These are phyloP conservation scores for Aphidoletes aphidimyza DNA, from an alignment of 2,888 invertebrate genomes.

Conservation along the genomic window DNA sequence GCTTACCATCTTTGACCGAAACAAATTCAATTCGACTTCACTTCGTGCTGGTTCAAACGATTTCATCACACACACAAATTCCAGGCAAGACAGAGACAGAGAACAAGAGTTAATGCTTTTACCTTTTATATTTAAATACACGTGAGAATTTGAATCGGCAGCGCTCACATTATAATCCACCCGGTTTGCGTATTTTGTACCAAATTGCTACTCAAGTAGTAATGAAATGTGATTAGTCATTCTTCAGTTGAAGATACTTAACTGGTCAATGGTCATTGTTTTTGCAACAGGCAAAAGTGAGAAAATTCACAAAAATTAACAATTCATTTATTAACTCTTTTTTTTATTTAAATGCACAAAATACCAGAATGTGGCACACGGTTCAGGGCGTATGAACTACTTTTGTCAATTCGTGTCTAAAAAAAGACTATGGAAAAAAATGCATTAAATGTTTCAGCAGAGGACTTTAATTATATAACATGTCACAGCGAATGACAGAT, in stretches of 20 bases:
- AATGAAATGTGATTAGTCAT: conserved; percentile 42
- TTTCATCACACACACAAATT: conserved; percentile 37
- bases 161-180: not conserved
- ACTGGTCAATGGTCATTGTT: not conserved
- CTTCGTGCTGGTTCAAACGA: conserved; percentile 16
- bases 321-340: too few relatives aligned
- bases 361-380: too few relatives aligned
- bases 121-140: conserved; percentile 24
- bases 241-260: not conserved
- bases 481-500: too few relatives aligned
- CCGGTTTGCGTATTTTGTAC: not conserved
- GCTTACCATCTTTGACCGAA: conserved; percentile 12
- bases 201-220: conserved; percentile 39
- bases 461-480: too few relatives aligned
- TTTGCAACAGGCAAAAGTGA: not conserved
- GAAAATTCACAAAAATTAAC: conserved; percentile 2
- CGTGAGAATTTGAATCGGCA: not conserved
- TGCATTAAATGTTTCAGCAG: too few relatives aligned
- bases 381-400: not conserved
- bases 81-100: not conserved
- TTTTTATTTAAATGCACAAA: not conserved
- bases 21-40: not conserved
- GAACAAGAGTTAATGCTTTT: not conserved
- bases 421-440: too few relatives aligned
- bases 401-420: too few relatives aligned